phyloP scores from a whole-genome alignment of 2,797 vertebrate genomes.

The Amblyraja radiata region DNA sequence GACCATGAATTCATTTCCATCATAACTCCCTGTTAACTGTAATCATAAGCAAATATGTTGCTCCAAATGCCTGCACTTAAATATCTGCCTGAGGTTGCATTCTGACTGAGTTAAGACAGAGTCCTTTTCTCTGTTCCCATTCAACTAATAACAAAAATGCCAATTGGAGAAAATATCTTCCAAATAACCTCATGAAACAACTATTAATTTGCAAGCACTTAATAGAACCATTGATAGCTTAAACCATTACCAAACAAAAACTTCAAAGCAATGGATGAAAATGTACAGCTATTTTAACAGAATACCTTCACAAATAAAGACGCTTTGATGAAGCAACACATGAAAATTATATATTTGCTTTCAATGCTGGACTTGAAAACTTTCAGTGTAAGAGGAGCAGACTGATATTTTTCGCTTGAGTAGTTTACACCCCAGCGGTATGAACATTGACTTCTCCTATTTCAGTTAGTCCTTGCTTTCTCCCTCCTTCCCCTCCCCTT shows the following conservation, averaged over 20 bases:
- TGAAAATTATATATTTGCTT: background rate
- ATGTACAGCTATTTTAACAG: background rate
- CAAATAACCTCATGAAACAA: background rate
- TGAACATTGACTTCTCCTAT: too few species aligned
- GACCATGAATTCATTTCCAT: background rate
- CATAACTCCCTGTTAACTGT: background rate
- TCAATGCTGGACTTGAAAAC: too few species aligned
- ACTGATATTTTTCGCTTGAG: too few species aligned
- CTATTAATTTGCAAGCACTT: background rate
- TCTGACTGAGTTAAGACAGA: background rate
- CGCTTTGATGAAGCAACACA: background rate
- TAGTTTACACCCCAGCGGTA: too few species aligned
- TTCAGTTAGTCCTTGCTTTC: too few species aligned
- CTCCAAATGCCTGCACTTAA: background rate
- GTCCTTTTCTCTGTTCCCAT: background rate
- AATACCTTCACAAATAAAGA: background rate
- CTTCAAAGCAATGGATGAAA: background rate
- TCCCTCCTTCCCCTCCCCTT: too few species aligned
- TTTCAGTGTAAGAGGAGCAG: too few species aligned
- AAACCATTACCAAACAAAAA: background rate
- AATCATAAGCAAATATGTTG: background rate
- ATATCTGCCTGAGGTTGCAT: background rate
- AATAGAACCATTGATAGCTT: background rate
- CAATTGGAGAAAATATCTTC: background rate
- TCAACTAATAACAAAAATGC: background rate